phyloP scores from a whole-genome alignment of 2,888 invertebrate species.

The Artemia sp. region DNA sequence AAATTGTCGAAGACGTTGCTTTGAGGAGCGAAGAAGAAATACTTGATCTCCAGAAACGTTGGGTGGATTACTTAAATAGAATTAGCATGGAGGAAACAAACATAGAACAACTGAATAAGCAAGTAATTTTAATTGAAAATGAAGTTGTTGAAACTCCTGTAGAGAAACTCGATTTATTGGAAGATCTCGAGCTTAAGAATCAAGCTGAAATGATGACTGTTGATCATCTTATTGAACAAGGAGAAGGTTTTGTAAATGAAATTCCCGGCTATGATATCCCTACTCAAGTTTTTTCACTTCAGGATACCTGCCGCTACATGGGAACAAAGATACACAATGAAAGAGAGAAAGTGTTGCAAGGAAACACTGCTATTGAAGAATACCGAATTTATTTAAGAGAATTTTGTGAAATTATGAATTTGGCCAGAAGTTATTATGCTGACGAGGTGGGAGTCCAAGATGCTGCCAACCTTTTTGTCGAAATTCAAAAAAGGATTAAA shows the following conservation, averaged over 20 bases:
- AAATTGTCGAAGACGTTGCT: slow-evolving; percentile 49
- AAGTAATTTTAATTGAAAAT: slow-evolving; percentile 42
- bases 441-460: slow-evolving; percentile 55
- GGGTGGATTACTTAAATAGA: slow-evolving; percentile 50
- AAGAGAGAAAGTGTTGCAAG: slow-evolving; percentile 54
- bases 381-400: slow-evolving; percentile 74
- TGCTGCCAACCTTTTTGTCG: slow-evolving; percentile 63
- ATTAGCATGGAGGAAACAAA: slow-evolving; percentile 41
- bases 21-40: slow-evolving; percentile 38
- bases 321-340: slow-evolving; percentile 51
- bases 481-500: slow-evolving; percentile 71
- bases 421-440: slow-evolving; percentile 62
- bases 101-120: slow-evolving; percentile 35
- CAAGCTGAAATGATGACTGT: slow-evolving; percentile 32
- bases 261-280: slow-evolving; percentile 54
- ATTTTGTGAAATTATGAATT: slow-evolving; percentile 63
- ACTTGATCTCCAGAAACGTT: slow-evolving; percentile 45
- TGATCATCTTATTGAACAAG: slow-evolving; percentile 45
- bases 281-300: slow-evolving; percentile 44
- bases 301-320: slow-evolving; percentile 49
- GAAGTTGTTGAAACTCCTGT: slow-evolving; percentile 43
- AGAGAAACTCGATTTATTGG: slow-evolving; percentile 25
- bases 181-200: slow-evolving; percentile 24
- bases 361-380: slow-evolving; percentile 59
- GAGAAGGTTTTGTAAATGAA: slow-evolving; percentile 40